Base-by-base conservation (phyloP, 2,888 invertebrate genomes). In the Idaea aversata region DNA sequence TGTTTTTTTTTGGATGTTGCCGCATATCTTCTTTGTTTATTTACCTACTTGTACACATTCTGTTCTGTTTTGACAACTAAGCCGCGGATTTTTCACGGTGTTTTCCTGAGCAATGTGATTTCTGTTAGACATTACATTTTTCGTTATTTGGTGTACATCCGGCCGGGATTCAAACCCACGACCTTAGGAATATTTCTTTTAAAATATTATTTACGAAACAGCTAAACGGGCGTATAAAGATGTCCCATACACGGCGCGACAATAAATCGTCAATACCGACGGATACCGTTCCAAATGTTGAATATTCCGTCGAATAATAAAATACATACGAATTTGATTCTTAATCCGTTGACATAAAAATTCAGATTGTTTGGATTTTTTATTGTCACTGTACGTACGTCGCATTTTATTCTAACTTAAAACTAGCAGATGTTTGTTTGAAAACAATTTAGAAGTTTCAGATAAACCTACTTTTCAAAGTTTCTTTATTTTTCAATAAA, bases 201-300 rank as follows among this genome's bases (percentile, higher is more conserved):
- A 65, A 72, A 71, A 71, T 64, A 67, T 68, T 70, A 72, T 71
- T 67, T 67, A 70, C 65, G 66, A 69, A 68, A 65, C 69, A 60
- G 59, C 65, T 67, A 71, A 71, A 71, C 67, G 72, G 68, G 63
- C 70, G 61, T 68, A 72, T 71, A 72, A 72, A 72, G 70, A 71
- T 71, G 72, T 71, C 72, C 62, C 61, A 62, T 59, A 58, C 68
- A 68, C 72, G 66, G 68, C 64, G 63, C 64, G 47, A 63, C 70
- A 62, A 70, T 71, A 72, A 72, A 72, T 70, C 15, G 64, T 65
- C 68, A 66, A 70, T 70, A 72, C 64, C 70, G 63, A 59, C 65
- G 67, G 66, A 63, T 67, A 64, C 65, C 67, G 70, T 69, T 64
- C 66, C 62, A 63, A 72, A 70, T 69, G 62, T 65, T 63, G 65